Percentiles rank a stretch among this genome's conserved stretches.
phyloP scores from a whole-genome alignment of 2,113 vertebrate genomes.

The Strix uralensis region DNA sequence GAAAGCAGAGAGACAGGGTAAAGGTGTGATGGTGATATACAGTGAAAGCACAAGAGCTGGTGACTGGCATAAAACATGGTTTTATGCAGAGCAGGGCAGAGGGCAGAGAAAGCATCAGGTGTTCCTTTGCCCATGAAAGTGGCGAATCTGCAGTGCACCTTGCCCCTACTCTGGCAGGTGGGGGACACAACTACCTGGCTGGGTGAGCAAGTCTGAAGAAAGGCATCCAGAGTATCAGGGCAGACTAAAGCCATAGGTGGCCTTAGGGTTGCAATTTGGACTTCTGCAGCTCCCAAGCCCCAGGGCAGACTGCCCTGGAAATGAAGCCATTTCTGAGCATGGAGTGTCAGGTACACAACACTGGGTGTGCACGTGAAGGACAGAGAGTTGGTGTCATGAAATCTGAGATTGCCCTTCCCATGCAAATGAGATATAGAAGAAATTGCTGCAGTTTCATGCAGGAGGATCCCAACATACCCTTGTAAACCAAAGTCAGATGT shows the following conservation, averaged over 20 bases:
- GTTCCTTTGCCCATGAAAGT: neutral
- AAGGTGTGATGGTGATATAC: fast-evolving
- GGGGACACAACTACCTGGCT: neutral
- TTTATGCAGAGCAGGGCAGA: neutral
- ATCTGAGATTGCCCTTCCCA: neutral
- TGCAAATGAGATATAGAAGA: neutral
- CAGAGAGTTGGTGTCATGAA: neutral
- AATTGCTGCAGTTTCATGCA: neutral
- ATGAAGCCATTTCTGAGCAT: neutral
- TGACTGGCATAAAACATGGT: neutral
- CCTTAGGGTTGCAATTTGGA: neutral
- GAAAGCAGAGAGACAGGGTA: neutral
- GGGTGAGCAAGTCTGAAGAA: neutral
- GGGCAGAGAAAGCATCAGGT: neutral
- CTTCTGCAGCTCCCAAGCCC: neutral
- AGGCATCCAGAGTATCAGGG: neutral
- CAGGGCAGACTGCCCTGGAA: neutral
- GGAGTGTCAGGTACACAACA: neutral
- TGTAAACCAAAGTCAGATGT: neutral
- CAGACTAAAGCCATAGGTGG: neutral
- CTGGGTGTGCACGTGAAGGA: neutral
- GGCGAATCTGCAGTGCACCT: neutral
- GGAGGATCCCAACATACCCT: neutral
- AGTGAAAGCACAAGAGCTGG: neutral
- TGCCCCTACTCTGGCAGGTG: fast-evolving